Evolutionary conservation across 2,888 invertebrate species (phyloP).

Genomic region (Nomada fabriciana): DNA sequence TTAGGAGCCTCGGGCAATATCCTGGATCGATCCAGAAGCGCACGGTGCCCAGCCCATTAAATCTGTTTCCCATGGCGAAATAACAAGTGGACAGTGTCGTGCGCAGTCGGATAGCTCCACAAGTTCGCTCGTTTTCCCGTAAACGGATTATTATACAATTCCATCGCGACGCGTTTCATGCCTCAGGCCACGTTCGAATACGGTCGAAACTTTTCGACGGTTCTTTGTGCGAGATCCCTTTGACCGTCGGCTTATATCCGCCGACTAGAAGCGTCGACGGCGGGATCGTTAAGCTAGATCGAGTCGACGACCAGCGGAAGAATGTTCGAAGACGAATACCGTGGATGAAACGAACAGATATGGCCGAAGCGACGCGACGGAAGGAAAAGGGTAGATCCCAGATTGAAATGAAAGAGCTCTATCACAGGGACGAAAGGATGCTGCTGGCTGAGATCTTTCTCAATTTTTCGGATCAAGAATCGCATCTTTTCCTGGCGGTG

Average conservation of each 20-base stretch:
- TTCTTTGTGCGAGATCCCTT: slow-evolving; percentile 50
- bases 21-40: too few relatives aligned
- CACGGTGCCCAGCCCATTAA: slow-evolving; percentile 3
- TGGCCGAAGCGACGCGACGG: slow-evolving; percentile 10
- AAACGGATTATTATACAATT: slow-evolving; percentile 35
- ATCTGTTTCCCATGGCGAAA: slow-evolving; percentile 23
- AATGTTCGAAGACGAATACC: slow-evolving; percentile 4
- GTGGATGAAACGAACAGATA: slow-evolving; percentile 19
- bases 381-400: not conserved
- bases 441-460: not conserved
- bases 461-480: not conserved
- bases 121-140: slow-evolving; percentile 26
- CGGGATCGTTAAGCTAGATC: slow-evolving; percentile 42
- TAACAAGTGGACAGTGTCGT: slow-evolving; percentile 9
- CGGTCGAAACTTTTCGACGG: slow-evolving; percentile 43
- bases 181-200: slow-evolving; percentile 31
- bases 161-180: not conserved
- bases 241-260: slow-evolving; percentile 44
- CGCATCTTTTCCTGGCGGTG: not conserved
- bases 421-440: slow-evolving; percentile 16
- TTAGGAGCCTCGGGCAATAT: too few relatives aligned
- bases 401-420: slow-evolving; percentile 22
- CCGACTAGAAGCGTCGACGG: slow-evolving; percentile 21
- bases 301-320: slow-evolving; percentile 11
- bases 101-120: not conserved